Conservation (phyloP, 2,888 invertebrate genomes). For the Atrina japonica region DNA sequence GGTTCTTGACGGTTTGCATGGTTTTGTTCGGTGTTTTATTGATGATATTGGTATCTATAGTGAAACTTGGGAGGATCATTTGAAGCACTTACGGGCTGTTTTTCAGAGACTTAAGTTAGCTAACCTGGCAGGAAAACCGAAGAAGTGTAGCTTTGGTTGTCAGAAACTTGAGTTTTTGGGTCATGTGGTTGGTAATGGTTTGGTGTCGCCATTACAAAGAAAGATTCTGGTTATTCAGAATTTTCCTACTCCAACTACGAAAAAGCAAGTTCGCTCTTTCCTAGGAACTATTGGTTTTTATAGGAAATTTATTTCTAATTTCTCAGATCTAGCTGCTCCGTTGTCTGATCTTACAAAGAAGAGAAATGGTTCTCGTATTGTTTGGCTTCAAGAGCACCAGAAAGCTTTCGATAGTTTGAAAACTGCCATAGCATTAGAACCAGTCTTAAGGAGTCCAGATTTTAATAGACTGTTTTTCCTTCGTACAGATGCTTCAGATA, state of each 20-base stretch:
- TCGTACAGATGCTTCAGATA: constrained; percentile 55
- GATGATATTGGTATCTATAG: constrained; percentile 30
- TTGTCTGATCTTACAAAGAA: constrained; percentile 38
- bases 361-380: constrained; percentile 29
- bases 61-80: constrained; percentile 21
- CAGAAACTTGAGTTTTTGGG: constrained; percentile 26
- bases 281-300: constrained; percentile 42
- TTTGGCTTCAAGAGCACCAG: constrained; percentile 35
- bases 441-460: constrained; percentile 53
- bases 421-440: constrained; percentile 22
- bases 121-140: constrained; percentile 27
- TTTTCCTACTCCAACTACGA: constrained; percentile 16
- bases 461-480: constrained; percentile 49
- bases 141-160: constrained; percentile 33
- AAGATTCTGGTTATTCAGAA: constrained; percentile 33
- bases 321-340: constrained; percentile 35
- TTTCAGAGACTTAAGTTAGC: constrained; percentile 9
- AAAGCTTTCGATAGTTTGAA: constrained; percentile 42
- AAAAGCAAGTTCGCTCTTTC: constrained; percentile 32
- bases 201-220: constrained; percentile 12
- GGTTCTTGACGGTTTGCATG: constrained; percentile 2
- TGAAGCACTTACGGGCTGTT: constrained; percentile 15
- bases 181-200: constrained; percentile 28
- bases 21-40: constrained; percentile 1
- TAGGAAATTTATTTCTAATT: constrained; percentile 43